phyloP scores from a whole-genome alignment of 2,113 vertebrate species.

The Callithrix jacchus region DNA sequence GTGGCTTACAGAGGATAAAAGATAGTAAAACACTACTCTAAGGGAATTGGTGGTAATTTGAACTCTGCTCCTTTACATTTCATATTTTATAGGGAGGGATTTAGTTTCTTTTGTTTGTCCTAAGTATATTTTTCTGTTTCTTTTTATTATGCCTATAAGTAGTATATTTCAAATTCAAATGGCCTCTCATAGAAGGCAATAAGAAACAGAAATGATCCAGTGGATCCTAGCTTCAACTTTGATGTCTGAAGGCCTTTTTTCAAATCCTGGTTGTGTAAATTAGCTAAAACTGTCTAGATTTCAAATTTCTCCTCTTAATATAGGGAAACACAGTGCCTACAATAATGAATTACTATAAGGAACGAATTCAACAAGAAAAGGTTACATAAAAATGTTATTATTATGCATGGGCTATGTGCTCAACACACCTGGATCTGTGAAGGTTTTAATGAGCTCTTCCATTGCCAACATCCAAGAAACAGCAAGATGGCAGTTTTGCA shows the following conservation, averaged over 20 bases:
- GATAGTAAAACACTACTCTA: not conserved
- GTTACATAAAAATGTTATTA: not conserved
- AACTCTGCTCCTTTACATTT: not conserved
- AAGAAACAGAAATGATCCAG: not conserved
- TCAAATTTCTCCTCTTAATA: conserved; percentile 6
- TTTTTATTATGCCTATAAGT: not conserved
- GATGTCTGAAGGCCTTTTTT: not conserved
- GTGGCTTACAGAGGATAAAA: not conserved
- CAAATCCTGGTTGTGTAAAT: not conserved
- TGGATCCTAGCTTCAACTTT: not conserved
- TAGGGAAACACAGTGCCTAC: not conserved
- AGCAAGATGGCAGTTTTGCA: conserved; percentile 90
- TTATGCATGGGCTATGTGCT: not conserved
- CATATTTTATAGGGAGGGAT: not conserved
- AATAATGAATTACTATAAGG: not conserved
- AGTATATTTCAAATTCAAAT: not conserved
- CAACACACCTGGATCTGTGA: conserved; percentile 85
- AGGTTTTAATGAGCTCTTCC: conserved; percentile 91
- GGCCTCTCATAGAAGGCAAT: not conserved
- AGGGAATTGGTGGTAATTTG: not conserved
- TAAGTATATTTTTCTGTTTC: not conserved
- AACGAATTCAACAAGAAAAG: not conserved
- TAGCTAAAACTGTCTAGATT: not conserved
- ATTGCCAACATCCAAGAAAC: conserved; percentile 91
- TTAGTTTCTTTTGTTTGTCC: not conserved